phyloP scores from a whole-genome alignment of 2,113 vertebrate species.

The Pollachius pollachius region DNA sequence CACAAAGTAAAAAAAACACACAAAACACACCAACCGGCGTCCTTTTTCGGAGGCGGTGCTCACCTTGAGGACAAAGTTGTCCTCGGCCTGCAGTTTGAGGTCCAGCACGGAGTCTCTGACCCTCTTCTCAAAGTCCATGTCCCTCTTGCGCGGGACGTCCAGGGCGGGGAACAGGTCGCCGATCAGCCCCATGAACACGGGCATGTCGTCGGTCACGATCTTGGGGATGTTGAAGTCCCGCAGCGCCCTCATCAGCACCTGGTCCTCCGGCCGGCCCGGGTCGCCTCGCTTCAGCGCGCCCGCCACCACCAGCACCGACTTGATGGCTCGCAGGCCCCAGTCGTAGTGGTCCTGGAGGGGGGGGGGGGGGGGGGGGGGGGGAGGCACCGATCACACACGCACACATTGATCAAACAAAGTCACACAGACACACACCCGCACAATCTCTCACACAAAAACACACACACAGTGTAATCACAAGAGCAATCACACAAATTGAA shows the following conservation, averaged over 20 bases:
- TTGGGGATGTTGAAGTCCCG: conserved; percentile 95
- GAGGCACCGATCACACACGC: neutral
- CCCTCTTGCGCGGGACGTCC: conserved; percentile 85
- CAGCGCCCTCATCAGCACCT: conserved; percentile 93
- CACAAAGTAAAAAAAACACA: too few relatives aligned
- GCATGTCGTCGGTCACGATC: conserved; percentile 89
- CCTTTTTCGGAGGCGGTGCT: neutral
- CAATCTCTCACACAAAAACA: too few relatives aligned
- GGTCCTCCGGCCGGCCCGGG: conserved; percentile 84
- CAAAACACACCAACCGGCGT: too few relatives aligned
- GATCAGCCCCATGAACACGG: conserved; percentile 91
- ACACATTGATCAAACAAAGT: too few relatives aligned
- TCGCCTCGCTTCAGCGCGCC: conserved; percentile 90
- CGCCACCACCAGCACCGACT: conserved; percentile 91
- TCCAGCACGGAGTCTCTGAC: conserved; percentile 85
- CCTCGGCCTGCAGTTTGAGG: conserved; percentile 87
- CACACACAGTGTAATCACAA: too few relatives aligned
- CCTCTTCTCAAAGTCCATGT: conserved; percentile 80
- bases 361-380: neutral
- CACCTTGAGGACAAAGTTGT: conserved; percentile 96
- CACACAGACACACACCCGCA: too few relatives aligned
- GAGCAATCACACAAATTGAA: too few relatives aligned
- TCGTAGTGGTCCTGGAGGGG: conserved; percentile 90
- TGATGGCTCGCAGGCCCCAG: conserved; percentile 95
- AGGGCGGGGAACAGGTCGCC: conserved; percentile 90